phyloP scores from a whole-genome alignment of 2,113 vertebrate genomes.

The Chrysemys picta region DNA sequence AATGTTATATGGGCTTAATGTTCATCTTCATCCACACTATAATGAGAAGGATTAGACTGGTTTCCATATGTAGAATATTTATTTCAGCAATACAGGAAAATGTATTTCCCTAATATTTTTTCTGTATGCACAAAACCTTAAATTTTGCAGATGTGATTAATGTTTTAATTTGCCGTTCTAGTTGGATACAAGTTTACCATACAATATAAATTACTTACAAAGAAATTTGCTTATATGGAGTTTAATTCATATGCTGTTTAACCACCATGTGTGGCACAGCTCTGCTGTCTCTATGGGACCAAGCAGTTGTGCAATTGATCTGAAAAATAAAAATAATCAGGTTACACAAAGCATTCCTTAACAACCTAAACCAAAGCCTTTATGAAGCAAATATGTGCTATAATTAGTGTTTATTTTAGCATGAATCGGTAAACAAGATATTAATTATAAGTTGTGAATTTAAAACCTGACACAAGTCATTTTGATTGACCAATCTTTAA shows the following conservation, averaged over 20 bases:
- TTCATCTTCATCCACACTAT: conserved; percentile 86
- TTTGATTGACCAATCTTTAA: conserved; percentile 43
- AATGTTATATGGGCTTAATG: conserved; percentile 88
- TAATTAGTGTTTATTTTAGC: conserved; percentile 72
- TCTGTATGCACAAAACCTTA: conserved; percentile 82
- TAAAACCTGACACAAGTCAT: conserved; percentile 56
- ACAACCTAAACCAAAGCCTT: conserved; percentile 63
- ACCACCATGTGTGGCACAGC: conserved; percentile 80
- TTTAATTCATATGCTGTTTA: conserved; percentile 87
- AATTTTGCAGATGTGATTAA: conserved; percentile 89
- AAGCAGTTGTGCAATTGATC: conserved; percentile 70
- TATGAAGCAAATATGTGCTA: conserved; percentile 55
- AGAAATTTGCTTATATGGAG: conserved; percentile 86
- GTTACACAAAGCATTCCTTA: conserved; percentile 66
- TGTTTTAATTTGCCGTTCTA: conserved; percentile 89
- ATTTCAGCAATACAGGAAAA: conserved; percentile 89
- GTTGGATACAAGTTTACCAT: conserved; percentile 87
- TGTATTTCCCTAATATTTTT: conserved; percentile 88
- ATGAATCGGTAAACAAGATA: conserved; percentile 64
- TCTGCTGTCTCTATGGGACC: conserved; percentile 64
- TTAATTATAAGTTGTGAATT: conserved; percentile 65
- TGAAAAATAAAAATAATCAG: conserved; percentile 73
- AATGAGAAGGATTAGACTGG: conserved; percentile 88
- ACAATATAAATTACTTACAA: conserved; percentile 88
- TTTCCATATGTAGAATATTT: conserved; percentile 87